Conservation (phyloP, 2,888 invertebrate genomes). For the Furcula furcula region DNA sequence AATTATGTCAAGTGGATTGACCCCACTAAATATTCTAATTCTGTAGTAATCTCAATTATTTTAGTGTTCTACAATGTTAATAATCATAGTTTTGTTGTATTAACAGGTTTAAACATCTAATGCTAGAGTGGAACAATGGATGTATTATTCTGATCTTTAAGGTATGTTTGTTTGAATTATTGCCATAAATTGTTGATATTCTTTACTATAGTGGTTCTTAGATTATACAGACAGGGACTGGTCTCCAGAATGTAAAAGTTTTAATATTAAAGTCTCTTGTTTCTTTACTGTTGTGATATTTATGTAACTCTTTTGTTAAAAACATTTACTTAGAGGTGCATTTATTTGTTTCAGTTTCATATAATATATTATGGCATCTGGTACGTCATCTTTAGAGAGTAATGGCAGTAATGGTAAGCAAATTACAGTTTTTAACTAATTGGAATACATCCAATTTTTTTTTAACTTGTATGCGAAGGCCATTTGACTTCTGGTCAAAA, state of each 20-base stretch:
- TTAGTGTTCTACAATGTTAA: background rate
- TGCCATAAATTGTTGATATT: background rate
- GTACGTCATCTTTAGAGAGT: slow-evolving; percentile 89
- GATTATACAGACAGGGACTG: no score
- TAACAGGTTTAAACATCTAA: slow-evolving; percentile 8
- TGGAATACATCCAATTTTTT: background rate
- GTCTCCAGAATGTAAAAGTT: no score
- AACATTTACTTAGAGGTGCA: no score
- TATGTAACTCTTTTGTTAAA: no score
- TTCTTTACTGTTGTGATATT: no score
- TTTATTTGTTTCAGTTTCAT: slow-evolving; percentile 45
- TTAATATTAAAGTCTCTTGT: no score
- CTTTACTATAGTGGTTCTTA: background rate
- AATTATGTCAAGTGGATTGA: slow-evolving; percentile 72
- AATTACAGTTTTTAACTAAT: background rate
- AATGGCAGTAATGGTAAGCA: slow-evolving; percentile 88
- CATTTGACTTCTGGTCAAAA: no score
- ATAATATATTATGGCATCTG: slow-evolving; percentile 88
- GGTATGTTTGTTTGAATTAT: slow-evolving; percentile 33
- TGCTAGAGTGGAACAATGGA: slow-evolving; percentile 41
- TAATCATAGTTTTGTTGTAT: slow-evolving; percentile 3
- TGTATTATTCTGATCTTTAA: slow-evolving; percentile 36
- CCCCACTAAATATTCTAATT: slow-evolving; percentile 41
- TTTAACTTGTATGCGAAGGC: no score
- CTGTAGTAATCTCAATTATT: slow-evolving; percentile 30